Base-by-base conservation (phyloP, 2,888 invertebrate genomes). In the Hyposoter didymator region DNA sequence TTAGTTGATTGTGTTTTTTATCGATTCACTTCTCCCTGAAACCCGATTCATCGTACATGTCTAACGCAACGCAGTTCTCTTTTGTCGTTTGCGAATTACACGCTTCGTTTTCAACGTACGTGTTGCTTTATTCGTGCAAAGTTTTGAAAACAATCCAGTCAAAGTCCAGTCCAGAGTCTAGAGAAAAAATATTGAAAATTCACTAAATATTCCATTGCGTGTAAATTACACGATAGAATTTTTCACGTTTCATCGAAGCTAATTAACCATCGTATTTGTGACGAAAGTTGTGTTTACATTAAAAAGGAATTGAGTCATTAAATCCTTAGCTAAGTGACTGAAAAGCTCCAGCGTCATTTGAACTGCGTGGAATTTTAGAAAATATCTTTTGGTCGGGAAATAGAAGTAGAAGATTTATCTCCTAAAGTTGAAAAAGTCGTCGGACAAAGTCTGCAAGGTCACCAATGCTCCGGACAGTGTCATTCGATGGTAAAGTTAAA, bases 51-150 rank as follows among this genome's bases (percentile, higher is more conserved):
- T 66, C 66, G 35, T 64, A 76, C 49, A 35, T 59, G 47, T 75
- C 6, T 49, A 67, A 59, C 72, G 59, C n/a, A 64, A 49, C n/a
- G n/a, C n/a, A 74, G 43, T 62, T 39, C 43, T 72, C 76, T 62
- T 39, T 70, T 70, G 78, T 78, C 73, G 35, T 73, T 28, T 14
- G 73, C 83, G 59, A n/a, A 78, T 83, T 73, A 73, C 72, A 78
- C 28, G 59, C 76, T 82, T 82, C 14, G 28, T 39, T 6, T 45
- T 19, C 47, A 66, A 39, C 35, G 19, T 22, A 19, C 8, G 22
- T 49, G 35, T 67, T 55, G n/a, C 43, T 47, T n/a, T 55, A 74
- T 62, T 74, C 70, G n/a, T 14, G 19, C 74, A 28, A 32, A 19
- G n/a, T 45, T 32, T 12, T 17, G 14, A 74, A 62, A 74, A 62